Conservation (phyloP, 2,888 invertebrate species). For the Cactoblastis cactorum region DNA sequence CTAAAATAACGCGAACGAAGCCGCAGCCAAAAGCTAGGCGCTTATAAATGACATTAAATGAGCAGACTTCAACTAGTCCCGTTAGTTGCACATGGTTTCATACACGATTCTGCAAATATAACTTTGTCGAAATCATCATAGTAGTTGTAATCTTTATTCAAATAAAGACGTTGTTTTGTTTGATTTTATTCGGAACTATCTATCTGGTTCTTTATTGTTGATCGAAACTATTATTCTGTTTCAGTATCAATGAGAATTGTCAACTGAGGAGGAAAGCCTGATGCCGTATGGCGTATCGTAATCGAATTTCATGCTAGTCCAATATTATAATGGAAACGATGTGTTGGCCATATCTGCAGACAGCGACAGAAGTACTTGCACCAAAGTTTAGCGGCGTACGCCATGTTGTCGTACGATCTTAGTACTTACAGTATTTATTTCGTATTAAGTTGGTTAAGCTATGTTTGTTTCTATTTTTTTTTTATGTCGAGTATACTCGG, state of each 20-base stretch:
- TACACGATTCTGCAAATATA: no score
- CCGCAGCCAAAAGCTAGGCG: no score
- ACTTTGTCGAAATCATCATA: no score
- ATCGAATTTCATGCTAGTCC: constrained; percentile 78
- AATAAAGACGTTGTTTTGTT: no score
- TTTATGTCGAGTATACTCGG: constrained; percentile 27
- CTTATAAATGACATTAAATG: no score
- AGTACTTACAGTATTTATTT: constrained; percentile 80
- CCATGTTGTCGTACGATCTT: constrained; percentile 39
- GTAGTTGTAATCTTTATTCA: no score
- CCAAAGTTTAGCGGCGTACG: constrained; percentile 60
- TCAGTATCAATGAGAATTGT: constrained; percentile 31
- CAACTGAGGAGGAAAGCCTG: constrained; percentile 27
- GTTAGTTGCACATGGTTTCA: no score
- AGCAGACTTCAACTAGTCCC: no score
- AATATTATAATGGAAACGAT: constrained; percentile 70
- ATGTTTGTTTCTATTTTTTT: constrained; percentile 43
- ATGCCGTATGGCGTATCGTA: constrained; percentile 39
- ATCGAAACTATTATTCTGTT: no score
- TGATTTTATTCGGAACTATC: no score
- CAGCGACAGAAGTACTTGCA: constrained; percentile 52
- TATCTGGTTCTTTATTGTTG: not conserved
- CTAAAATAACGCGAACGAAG: no score
- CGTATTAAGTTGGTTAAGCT: constrained; percentile 58
- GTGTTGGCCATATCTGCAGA: constrained; percentile 64